Evolutionary conservation across 37 sponge, comb jelly and placozoan genomes (phyloP).

Genomic region (Dysidea cf. avara): DNA sequence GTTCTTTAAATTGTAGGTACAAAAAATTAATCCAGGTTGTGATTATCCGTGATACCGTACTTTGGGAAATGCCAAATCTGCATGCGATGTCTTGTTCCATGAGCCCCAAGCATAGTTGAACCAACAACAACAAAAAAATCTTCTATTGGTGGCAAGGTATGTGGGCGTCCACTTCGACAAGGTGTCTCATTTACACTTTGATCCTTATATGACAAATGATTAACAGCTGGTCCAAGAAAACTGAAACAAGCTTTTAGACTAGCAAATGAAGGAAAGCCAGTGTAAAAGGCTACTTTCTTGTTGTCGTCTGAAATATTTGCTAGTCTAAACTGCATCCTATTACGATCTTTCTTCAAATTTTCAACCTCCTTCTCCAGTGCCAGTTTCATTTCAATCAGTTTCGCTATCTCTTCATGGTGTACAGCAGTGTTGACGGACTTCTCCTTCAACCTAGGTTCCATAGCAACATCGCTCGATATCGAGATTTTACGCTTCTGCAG

Average conservation of each 20-base stretch:
- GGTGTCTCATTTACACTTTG: background rate
- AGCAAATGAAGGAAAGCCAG: slow-evolving; percentile 36
- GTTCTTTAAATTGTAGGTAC: slow-evolving; percentile 1
- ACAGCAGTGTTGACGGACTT: no score
- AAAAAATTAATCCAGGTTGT: slow-evolving; percentile 45
- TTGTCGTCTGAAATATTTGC: slow-evolving; percentile 26
- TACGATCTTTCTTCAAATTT: no score
- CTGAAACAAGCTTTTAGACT: slow-evolving; percentile 16
- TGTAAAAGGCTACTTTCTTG: slow-evolving; percentile 36
- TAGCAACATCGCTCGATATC: no score
- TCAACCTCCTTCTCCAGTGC: no score
- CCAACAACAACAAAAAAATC: slow-evolving; percentile 25
- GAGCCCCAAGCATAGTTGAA: slow-evolving; percentile 22
- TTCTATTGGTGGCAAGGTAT: slow-evolving; percentile 20
- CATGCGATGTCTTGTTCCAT: slow-evolving; percentile 32
- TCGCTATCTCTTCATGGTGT: no score
- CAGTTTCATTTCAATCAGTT: no score
- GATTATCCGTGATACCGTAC: slow-evolving; percentile 25
- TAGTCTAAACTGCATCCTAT: no score
- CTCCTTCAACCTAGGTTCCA: no score
- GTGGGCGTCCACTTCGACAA: background rate
- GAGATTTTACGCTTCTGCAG: no score
- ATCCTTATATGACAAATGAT: slow-evolving; percentile 13
- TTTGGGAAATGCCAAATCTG: slow-evolving; percentile 18
- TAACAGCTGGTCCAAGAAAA: slow-evolving; percentile 32